These are phyloP conservation scores for Dryocosmus kuriphilus DNA, from an alignment of 2,888 invertebrate species.

Conservation along the genomic window DNA sequence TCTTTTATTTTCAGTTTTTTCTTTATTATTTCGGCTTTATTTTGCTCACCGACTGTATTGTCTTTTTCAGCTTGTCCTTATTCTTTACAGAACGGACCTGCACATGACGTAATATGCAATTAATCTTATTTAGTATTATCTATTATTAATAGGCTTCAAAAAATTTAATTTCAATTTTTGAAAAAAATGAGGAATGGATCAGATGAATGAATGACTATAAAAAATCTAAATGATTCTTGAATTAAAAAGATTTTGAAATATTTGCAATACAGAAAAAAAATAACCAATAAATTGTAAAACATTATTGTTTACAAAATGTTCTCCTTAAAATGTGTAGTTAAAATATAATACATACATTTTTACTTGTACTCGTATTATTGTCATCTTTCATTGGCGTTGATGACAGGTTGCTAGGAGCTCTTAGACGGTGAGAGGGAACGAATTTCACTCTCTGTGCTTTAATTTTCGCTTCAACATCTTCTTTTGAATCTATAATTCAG, in stretches of 20 bases:
- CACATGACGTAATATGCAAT: too few species aligned
- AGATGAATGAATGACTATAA: too few species aligned
- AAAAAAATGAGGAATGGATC: too few species aligned
- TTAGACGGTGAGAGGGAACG: not conserved
- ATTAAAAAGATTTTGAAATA: not conserved
- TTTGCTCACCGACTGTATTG: not conserved
- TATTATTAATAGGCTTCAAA: too few species aligned
- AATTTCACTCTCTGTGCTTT: not conserved
- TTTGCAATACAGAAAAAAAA: not conserved
- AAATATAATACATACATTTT: not conserved
- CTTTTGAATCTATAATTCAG: not conserved
- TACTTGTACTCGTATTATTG: not conserved
- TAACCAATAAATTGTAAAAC: not conserved
- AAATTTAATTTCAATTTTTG: too few species aligned
- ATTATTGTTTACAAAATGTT: not conserved
- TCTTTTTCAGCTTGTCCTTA: not conserved
- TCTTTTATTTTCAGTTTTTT: too few species aligned
- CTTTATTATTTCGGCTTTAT: not conserved
- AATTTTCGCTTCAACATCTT: not conserved
- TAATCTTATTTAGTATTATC: too few species aligned
- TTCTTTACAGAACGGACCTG: not conserved
- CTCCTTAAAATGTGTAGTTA: not conserved
- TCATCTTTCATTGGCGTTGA: not conserved
- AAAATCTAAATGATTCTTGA: too few species aligned
- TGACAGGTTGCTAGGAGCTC: not conserved